Evolutionary conservation across 2,888 invertebrate species (phyloP), one percentile per base, ranked within the genome.

Genomic region (Drosophila melanosoma): DNA sequence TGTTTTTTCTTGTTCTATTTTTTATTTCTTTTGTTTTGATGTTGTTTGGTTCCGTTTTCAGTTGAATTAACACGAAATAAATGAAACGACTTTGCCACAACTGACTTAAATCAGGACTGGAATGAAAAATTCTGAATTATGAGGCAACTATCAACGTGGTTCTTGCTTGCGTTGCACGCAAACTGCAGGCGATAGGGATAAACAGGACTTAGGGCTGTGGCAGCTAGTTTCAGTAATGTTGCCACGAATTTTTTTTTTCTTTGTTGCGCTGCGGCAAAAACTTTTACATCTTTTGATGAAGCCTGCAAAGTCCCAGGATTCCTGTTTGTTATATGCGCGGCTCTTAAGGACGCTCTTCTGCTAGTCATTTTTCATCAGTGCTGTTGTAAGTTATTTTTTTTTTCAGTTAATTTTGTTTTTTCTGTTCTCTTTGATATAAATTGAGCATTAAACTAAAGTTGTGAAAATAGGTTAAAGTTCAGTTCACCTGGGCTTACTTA

Each of bases 21-120:
- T 62, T 48, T 42, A 40, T 40, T 56, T 62, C 48, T 36, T 26
- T 62, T 45, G 35, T 8, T 53, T 63, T 51, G 17, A 29, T 29
- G 17, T 32, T 26, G 35, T 23, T 26, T 17, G 17, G 33, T 53
- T 69, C 17, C 45, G 26, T 58, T 71, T 72, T 40, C 26, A 77
- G 69, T 57, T 74, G 79, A 79, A 81, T 87, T 84, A 89, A 87
- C 85, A 84, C 76, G 85, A 63, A 83, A 76, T 70, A 68, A 74
- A 70, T 54, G 72, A 54, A 76, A 70, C 70, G 62, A 69, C 69
- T 82, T 65, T 32, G 40, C 33, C 54, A 23, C 51, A 66, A 49
- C 60, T 35, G 49, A 33, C 8, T 23, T 10, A 35, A 53, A 62
- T 38, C 56, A 51, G 48, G 56, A 32, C 1, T 17, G 12, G 38